Evolutionary conservation across 2,888 invertebrate genomes (phyloP), one percentile per base, ranked within the genome.

Genomic region (Periphyllus acericola): DNA sequence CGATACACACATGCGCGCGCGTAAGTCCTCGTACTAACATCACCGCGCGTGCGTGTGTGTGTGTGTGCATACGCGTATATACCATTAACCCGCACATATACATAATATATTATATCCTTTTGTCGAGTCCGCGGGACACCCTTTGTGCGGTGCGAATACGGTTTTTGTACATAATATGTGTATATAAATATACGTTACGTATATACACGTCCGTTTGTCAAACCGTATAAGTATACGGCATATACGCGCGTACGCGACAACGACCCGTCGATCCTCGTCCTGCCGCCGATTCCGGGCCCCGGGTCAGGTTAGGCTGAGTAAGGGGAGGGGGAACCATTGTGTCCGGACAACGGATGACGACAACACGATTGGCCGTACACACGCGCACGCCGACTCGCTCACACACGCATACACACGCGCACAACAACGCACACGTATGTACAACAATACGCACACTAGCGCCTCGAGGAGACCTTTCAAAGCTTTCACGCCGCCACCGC

Each of bases 91-190:
- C 46, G 25, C 25, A 3, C 40, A 29, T 34, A 36, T 66, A n/a
- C 14, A 34, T 72, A 32, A 72, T 68, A 68, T 46, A 71, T 71
- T 71, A 46, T 72, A 55, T 72, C 83, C 83, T 83, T 55, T 83
- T 83, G 83, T 83, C 46, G 32, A 52, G 71, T 76, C 78, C 76
- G 46, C 85, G 84, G 60, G 76, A 76, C 84, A 34, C 40, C 75
- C 52, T 78, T 85, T 78, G 85, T 78, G 85, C 32, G 25, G 5
- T 25, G 6, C 52, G 34, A 52, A n/a, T 46, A 55, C 72, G 83
- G 72, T 52, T 71, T 68, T 83, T 82, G 82, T 40, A 55, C 34
- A 25, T 60, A 60, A 21, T 60, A 60, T 25, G 25, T 25, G 25
- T 60, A 52, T 19, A 76, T 40, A 40, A 74, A 32, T 36, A 74